Evolutionary conservation across 1,140 invertebrate genomes (phyloP).

Genomic region (Arctopsyche grandis): DNA sequence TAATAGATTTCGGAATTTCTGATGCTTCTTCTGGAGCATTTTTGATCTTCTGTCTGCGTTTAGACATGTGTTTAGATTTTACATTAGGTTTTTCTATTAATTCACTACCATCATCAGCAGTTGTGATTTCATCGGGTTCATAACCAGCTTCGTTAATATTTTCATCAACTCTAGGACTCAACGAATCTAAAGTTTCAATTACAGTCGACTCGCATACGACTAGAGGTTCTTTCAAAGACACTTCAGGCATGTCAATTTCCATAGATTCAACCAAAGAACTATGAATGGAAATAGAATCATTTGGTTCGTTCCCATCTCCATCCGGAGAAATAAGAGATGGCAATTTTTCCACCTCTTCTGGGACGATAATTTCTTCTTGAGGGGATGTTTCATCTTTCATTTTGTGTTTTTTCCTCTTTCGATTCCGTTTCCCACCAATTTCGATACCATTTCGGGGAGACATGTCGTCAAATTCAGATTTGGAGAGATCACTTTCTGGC

Average conservation of each 20-base stretch:
- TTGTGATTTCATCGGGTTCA: conserved; percentile 69
- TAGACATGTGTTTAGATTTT: conserved; percentile 64
- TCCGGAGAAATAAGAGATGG: conserved; percentile 53
- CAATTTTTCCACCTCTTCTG: conserved; percentile 47
- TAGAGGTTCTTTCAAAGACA: conserved; percentile 62
- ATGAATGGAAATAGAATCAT: conserved; percentile 60
- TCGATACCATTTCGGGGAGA: conserved; percentile 63
- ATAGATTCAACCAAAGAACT: conserved; percentile 72
- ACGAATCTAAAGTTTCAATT: conserved; percentile 62
- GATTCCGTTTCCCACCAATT: conserved; percentile 60
- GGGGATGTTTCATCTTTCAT: conserved; percentile 55
- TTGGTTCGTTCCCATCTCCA: conserved; percentile 52
- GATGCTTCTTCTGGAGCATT: conserved; percentile 59
- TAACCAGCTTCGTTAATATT: conserved; percentile 65
- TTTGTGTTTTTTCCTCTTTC: conserved; percentile 67
- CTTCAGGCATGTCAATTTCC: conserved; percentile 67
- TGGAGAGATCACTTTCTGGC: conserved; percentile 55
- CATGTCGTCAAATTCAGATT: conserved; percentile 56
- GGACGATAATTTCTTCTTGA: conserved; percentile 53
- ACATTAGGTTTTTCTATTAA: conserved; percentile 57
- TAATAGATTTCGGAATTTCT: conserved; percentile 59
- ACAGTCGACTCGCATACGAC: conserved; percentile 61
- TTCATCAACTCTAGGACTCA: conserved; percentile 61
- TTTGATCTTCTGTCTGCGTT: conserved; percentile 67
- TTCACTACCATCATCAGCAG: conserved; percentile 65